These are phyloP conservation scores for Centropus bengalensis DNA, from an alignment of 2,113 vertebrate genomes.

Conservation along the genomic window DNA sequence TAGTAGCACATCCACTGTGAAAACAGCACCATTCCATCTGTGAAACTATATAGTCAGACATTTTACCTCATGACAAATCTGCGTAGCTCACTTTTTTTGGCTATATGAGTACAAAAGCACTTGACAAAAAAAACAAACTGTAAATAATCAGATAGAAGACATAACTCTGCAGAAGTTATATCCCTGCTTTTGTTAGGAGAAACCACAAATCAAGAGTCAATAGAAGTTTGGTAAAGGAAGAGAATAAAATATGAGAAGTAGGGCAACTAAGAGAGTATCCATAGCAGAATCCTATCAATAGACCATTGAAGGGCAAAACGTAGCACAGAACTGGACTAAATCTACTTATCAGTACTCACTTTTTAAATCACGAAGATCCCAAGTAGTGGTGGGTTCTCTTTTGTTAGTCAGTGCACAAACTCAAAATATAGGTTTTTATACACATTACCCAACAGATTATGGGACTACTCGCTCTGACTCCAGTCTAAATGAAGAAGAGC, in stretches of 20 bases:
- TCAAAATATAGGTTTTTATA: not conserved
- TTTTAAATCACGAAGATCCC: not conserved
- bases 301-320: not conserved
- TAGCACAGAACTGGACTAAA: not conserved
- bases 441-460: not conserved
- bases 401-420: not conserved
- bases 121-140: constrained; percentile 15
- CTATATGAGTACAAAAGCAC: not conserved
- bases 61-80: constrained; percentile 12
- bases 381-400: not conserved
- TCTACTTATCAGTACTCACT: not conserved
- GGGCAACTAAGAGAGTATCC: not conserved
- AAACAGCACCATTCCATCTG: constrained; percentile 10
- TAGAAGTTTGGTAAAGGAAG: not conserved
- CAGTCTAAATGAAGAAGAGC: not conserved
- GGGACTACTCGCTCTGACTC: not conserved
- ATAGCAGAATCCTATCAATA: not conserved
- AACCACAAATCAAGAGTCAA: not conserved
- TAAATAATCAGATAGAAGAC: not conserved
- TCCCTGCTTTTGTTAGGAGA: not conserved
- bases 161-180: not conserved
- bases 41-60: not conserved
- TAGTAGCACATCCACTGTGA: constrained; percentile 23
- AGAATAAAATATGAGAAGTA: not conserved
- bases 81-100: not conserved